phyloP scores from a whole-genome alignment of 2,797 vertebrate genomes.

The Rhinichthys osculus region DNA sequence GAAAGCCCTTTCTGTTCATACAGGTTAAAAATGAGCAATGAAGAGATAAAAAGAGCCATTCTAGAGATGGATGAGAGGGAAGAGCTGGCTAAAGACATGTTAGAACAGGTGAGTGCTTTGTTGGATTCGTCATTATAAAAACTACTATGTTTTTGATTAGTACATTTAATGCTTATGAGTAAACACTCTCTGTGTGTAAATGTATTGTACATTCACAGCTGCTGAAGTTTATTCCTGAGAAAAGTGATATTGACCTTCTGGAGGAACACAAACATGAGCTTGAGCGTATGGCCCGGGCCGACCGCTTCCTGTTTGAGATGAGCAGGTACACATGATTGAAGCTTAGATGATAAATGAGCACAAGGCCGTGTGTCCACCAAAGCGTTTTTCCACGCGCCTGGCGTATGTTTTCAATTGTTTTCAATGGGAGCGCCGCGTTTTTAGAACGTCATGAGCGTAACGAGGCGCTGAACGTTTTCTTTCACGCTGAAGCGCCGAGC shows the following conservation, averaged over 20 bases:
- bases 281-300: constrained; percentile 94
- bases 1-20: not conserved
- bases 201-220: constrained; percentile 75
- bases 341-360: not conserved
- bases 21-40: constrained; percentile 95
- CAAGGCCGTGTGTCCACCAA: no score
- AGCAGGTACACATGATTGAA: constrained; percentile 83
- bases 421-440: no score
- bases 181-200: not conserved
- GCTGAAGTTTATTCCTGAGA: constrained; percentile 95
- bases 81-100: constrained; percentile 96
- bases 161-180: not conserved
- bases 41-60: constrained; percentile 93
- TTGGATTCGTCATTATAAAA: not conserved
- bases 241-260: constrained; percentile 91
- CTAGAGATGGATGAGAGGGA: constrained; percentile 97
- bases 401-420: no score
- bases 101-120: constrained; percentile 87
- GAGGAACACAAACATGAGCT: constrained; percentile 97
- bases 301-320: constrained; percentile 98
- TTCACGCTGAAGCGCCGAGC: no score
- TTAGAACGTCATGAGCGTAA: no score
- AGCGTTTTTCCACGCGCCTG: no score
- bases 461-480: no score
- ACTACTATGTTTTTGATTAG: not conserved